Percentiles rank a stretch among this genome's conserved stretches.
These are phyloP conservation scores for Aleiodes alternator DNA, from an alignment of 2,888 invertebrate genomes.

Conservation along the genomic window DNA sequence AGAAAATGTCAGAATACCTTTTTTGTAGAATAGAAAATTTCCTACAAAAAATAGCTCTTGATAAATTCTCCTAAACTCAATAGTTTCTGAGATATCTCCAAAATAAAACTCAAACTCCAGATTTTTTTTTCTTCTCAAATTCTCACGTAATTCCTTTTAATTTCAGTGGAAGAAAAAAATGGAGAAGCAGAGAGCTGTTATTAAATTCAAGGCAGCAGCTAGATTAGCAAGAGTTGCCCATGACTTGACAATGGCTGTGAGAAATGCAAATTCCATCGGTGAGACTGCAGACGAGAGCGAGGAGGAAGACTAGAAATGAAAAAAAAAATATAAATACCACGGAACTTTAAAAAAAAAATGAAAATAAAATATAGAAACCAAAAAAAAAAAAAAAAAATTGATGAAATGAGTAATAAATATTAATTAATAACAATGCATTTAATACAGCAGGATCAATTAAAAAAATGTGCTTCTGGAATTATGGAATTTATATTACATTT, in stretches of 20 bases:
- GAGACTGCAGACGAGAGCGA: conserved; percentile 57
- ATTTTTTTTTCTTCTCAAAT: conserved; percentile 6
- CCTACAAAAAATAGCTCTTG: too few relatives aligned
- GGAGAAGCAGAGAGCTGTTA: conserved; percentile 81
- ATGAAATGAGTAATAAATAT: conserved; percentile 51
- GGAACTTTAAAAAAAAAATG: conserved; percentile 47
- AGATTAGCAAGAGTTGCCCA: conserved; percentile 77
- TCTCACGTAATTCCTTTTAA: not conserved
- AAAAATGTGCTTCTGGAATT: conserved; percentile 55
- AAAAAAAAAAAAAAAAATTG: conserved; percentile 28
- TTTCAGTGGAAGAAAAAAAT: conserved; percentile 83
- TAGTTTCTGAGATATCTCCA: not conserved
- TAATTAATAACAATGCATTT: conserved; percentile 32
- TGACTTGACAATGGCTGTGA: conserved; percentile 64
- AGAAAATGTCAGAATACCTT: too few relatives aligned
- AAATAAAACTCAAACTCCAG: not conserved
- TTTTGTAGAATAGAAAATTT: too few relatives aligned
- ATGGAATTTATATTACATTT: conserved; percentile 75
- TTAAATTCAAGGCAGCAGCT: conserved; percentile 83
- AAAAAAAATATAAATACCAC: not conserved
- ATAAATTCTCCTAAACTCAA: not conserved
- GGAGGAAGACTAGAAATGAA: conserved; percentile 43
- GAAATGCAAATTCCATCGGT: conserved; percentile 56
- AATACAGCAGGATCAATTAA: conserved; percentile 25
- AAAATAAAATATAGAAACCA: conserved; percentile 42